These are phyloP conservation scores for Perognathus longimembris DNA, from an alignment of 2,113 vertebrate genomes.

Conservation along the genomic window DNA sequence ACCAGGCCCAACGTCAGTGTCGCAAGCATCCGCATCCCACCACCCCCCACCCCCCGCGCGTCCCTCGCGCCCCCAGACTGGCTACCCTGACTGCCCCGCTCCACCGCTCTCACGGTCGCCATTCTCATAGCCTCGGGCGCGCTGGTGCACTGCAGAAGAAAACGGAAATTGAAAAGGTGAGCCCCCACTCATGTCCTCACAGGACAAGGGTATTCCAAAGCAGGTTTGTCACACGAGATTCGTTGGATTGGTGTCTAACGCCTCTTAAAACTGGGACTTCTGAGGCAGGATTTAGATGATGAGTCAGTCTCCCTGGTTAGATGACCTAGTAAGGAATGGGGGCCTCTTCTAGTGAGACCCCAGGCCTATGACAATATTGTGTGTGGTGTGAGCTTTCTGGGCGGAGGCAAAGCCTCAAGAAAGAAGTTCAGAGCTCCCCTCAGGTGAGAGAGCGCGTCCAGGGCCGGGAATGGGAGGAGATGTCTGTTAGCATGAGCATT, in stretches of 20 bases:
- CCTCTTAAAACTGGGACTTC: too few relatives aligned
- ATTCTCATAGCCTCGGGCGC: constrained; percentile 78
- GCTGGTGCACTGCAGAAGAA: constrained; percentile 81
- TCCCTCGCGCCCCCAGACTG: too few relatives aligned
- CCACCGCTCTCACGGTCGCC: constrained; percentile 48
- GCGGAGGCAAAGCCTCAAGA: too few relatives aligned
- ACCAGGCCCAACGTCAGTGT: constrained; percentile 95
- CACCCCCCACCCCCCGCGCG: neutral
- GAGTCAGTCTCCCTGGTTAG: neutral
- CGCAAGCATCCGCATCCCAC: constrained; percentile 89
- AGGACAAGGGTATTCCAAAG: neutral
- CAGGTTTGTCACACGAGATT: too few relatives aligned
- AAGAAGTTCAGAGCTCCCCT: too few relatives aligned
- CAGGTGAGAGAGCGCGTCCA: neutral
- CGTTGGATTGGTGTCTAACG: too few relatives aligned
- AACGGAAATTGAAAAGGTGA: constrained; percentile 79
- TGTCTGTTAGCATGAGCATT: too few relatives aligned
- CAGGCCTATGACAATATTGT: neutral
- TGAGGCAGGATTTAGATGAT: neutral
- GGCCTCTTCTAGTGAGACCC: neutral
- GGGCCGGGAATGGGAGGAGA: neutral
- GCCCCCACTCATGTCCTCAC: neutral
- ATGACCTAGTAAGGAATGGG: neutral
- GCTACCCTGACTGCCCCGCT: too few relatives aligned
- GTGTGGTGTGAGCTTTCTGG: neutral